These are phyloP conservation scores for Capreolus pygargus DNA, from an alignment of 2,113 vertebrate genomes.

Conservation along the genomic window DNA sequence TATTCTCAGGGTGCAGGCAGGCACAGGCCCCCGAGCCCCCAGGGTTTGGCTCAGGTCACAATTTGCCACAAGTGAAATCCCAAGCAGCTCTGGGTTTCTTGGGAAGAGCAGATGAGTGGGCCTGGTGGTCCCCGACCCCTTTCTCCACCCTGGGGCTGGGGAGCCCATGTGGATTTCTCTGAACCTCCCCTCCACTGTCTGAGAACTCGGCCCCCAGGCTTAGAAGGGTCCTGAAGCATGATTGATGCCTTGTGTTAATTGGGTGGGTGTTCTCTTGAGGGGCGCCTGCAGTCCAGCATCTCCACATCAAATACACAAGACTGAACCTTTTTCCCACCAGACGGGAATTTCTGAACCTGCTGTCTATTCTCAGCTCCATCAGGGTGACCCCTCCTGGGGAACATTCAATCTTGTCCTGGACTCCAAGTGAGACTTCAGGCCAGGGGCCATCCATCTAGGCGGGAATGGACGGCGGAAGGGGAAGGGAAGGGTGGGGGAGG, in stretches of 20 bases:
- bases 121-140: background rate
- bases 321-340: background rate
- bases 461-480: accelerated
- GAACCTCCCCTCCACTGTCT: background rate
- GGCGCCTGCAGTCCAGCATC: background rate
- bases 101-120: background rate
- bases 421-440: background rate
- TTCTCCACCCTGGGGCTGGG: background rate
- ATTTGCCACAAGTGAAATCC: background rate
- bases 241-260: background rate
- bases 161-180: accelerated
- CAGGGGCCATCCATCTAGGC: background rate
- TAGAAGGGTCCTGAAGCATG: background rate
- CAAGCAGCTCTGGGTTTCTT: background rate
- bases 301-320: background rate
- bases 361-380: too few relatives aligned
- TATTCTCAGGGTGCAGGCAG: background rate
- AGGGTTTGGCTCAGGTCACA: background rate
- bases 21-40: accelerated
- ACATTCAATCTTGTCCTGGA: background rate
- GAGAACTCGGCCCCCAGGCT: background rate
- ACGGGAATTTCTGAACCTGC: background rate
- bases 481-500: accelerated
- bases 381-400: background rate
- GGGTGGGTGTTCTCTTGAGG: background rate